Evolutionary conservation across 1,140 invertebrate species (phyloP), one percentile per base, ranked within the genome.

Genomic region (Bombus waltoni): DNA sequence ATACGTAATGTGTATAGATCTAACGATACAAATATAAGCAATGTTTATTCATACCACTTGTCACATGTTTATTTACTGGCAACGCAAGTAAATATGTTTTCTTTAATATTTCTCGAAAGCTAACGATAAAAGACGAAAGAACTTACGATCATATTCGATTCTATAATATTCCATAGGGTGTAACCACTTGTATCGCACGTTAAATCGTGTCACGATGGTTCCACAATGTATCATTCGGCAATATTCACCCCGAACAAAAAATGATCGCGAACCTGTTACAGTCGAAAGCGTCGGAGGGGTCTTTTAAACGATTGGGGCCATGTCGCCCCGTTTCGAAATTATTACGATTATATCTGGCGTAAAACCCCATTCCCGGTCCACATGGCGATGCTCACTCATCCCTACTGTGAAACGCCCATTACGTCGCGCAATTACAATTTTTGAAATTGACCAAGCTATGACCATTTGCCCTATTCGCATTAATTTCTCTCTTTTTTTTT

Each of bases 271-370:
- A 90, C 72, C 70, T 78, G 79, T 78, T 78, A 78, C 78, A 70
- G 32, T 47, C 42, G 38, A 84, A 82, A 85, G 74, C 65, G 72
- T 82, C 59, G 35, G 35, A 76, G 75, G 76, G 81, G 81, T 44
- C 62, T 68, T 59, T 76, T 81, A 70, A 87, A 90, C 81, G 81
- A 77, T 40, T 28, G 66, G 40, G 47, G 32, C 78, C 47, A 32
- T 53, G 62, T 72, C 77, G 40, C 82, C 86, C 91, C 85, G 87
- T 73, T 75, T 85, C 80, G 86, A 91, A 93, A 93, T 93, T 91
- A 93, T 93, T 91, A 75, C 91, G 91, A 93, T 93, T 91, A 92
- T 93, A 93, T 94, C 91, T 93, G 83, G 89, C 89, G 92, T 91
- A 91, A 93, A 93, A 90, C 85, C 89, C 91, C 81, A 91, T 91